These are phyloP conservation scores for Tortrix viridana DNA, from an alignment of 2,888 invertebrate species.

Conservation along the genomic window DNA sequence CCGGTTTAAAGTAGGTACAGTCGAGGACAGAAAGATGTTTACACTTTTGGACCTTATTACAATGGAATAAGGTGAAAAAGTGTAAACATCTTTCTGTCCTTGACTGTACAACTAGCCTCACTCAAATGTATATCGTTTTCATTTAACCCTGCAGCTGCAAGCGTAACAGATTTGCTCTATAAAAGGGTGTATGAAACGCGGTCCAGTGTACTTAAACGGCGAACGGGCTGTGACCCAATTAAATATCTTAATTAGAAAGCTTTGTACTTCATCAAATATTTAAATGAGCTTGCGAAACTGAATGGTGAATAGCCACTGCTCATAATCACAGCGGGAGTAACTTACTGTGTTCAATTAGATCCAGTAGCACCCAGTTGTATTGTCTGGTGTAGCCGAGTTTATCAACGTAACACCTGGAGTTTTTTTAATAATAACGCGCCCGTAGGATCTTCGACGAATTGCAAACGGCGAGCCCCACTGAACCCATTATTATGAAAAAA, in stretches of 20 bases:
- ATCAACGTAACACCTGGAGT: too few species aligned
- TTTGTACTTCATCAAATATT: conserved; percentile 65
- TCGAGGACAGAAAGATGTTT: too few species aligned
- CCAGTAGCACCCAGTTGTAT: too few species aligned
- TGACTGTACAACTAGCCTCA: conserved; percentile 1
- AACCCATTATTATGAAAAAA: too few species aligned
- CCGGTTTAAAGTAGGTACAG: background rate
- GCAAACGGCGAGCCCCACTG: too few species aligned
- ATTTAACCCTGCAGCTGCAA: background rate
- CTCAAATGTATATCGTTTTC: background rate
- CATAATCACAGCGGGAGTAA: conserved; percentile 5
- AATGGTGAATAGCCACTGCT: conserved; percentile 13
- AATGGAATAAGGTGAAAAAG: too few species aligned
- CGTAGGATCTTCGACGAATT: too few species aligned
- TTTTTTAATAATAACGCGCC: too few species aligned
- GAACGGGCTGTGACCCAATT: conserved; percentile 45
- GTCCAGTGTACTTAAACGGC: conserved; percentile 23
- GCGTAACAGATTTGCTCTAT: background rate
- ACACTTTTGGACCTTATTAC: too few species aligned
- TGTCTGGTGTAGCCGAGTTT: too few species aligned
- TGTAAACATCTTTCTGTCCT: too few species aligned
- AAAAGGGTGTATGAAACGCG: background rate
- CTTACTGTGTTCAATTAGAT: background rate
- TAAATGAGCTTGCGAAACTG: conserved; percentile 54
- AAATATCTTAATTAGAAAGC: conserved; percentile 60